Conservation (phyloP, 2,113 vertebrate species). For the Aphyosemion australe region DNA sequence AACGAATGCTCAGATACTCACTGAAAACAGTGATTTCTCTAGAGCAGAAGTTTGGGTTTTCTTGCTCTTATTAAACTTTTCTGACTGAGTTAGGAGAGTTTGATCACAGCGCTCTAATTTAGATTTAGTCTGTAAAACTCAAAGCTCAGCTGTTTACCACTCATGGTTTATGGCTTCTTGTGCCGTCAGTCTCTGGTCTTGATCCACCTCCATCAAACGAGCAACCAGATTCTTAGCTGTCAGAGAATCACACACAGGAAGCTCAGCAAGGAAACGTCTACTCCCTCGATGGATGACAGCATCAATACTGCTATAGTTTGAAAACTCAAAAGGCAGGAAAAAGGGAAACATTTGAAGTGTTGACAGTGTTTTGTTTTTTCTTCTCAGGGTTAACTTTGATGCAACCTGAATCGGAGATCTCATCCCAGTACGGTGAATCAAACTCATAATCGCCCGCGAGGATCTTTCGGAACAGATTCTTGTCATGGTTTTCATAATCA, state of each 20-base stretch:
- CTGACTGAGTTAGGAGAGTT: not conserved
- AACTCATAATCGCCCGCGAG: constrained; percentile 96
- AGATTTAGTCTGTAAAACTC: constrained; percentile 1
- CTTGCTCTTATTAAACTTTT: not conserved
- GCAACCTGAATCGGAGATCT: constrained; percentile 92
- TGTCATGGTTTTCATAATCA: constrained; percentile 96
- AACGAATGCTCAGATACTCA: not conserved
- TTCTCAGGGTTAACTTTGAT: constrained; percentile 13
- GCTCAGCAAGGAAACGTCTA: constrained; percentile 20
- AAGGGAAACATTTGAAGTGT: constrained; percentile 18
- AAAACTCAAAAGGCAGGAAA: not conserved
- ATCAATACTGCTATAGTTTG: constrained; percentile 6
- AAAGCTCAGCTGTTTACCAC: constrained; percentile 77
- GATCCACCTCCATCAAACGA: constrained; percentile 96
- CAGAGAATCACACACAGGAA: constrained; percentile 41
- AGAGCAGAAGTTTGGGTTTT: not conserved
- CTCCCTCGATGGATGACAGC: constrained; percentile 10
- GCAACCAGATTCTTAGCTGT: constrained; percentile 93
- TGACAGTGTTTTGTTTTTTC: constrained; percentile 11
- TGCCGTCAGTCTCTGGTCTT: constrained; percentile 94
- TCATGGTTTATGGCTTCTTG: constrained; percentile 97
- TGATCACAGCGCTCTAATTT: not conserved
- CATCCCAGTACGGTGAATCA: constrained; percentile 97
- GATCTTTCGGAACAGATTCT: constrained; percentile 98
- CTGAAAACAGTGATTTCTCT: not conserved